A percentile compares a stretch with the other conserved stretches of the same genome.
Conservation (phyloP, 2,113 vertebrate species). For the Pollachius pollachius region DNA sequence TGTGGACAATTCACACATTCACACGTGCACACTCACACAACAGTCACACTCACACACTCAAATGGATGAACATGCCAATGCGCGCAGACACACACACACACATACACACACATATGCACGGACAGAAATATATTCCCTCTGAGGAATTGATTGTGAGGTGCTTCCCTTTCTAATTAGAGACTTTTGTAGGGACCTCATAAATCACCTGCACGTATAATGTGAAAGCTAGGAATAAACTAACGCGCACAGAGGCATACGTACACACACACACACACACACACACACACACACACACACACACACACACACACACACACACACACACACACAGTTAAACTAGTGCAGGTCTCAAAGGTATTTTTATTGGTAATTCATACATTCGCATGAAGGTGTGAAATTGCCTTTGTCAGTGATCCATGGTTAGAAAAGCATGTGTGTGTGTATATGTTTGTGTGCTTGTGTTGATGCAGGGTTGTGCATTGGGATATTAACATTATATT, state of each 20-base stretch:
- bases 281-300: slow-evolving; percentile 13
- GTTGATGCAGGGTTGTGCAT: slow-evolving; percentile 2
- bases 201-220: slow-evolving; percentile 59
- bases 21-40: slow-evolving; percentile 1
- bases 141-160: slow-evolving; percentile 61
- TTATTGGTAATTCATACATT: slow-evolving; percentile 58
- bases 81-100: slow-evolving; percentile 3
- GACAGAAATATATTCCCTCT: slow-evolving; percentile 55
- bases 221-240: slow-evolving; percentile 43
- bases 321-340: background rate
- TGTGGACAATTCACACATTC: slow-evolving; percentile 25
- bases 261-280: slow-evolving; percentile 28
- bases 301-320: too few relatives aligned
- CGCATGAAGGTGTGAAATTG: slow-evolving; percentile 41
- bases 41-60: background rate
- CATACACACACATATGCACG: slow-evolving; percentile 31
- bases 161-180: slow-evolving; percentile 68
- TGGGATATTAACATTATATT: too few relatives aligned
- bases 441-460: slow-evolving; percentile 3
- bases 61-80: background rate
- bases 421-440: slow-evolving; percentile 20
- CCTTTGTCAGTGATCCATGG: slow-evolving; percentile 44
- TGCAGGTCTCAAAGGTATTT: slow-evolving; percentile 30
- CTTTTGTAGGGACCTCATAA: slow-evolving; percentile 60
- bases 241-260: slow-evolving; percentile 20